Conservation (phyloP, 2,888 invertebrate species). For the Alcis repandata region DNA sequence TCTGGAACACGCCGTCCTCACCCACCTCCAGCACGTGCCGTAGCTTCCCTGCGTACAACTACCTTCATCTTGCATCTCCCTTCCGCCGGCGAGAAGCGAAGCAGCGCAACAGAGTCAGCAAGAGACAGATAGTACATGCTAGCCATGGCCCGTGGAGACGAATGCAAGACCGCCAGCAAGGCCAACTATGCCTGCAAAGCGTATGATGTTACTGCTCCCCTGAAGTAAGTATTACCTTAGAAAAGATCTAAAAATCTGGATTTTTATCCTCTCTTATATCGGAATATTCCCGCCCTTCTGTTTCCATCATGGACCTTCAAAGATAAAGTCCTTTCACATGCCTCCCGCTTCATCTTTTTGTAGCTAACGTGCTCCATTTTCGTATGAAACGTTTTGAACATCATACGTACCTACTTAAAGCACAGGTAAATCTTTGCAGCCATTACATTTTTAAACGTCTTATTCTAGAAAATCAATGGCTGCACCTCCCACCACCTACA, state of each 20-base stretch:
- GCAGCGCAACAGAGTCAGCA: slow-evolving; percentile 61
- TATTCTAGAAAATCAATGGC: slow-evolving; percentile 68
- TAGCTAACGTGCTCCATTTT: too few relatives aligned
- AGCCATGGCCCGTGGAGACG: slow-evolving; percentile 84
- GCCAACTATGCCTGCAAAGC: slow-evolving; percentile 79
- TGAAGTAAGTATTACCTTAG: slow-evolving; percentile 65
- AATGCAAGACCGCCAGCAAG: slow-evolving; percentile 78
- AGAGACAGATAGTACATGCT: slow-evolving; percentile 33
- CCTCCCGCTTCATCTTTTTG: too few relatives aligned
- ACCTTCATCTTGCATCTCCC: slow-evolving; percentile 62
- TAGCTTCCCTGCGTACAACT: slow-evolving; percentile 78
- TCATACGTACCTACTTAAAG: too few relatives aligned
- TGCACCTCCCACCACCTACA: slow-evolving; percentile 65
- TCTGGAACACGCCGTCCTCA: slow-evolving; percentile 93
- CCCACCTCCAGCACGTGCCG: slow-evolving; percentile 94
- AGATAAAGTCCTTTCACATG: too few relatives aligned
- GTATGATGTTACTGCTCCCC: slow-evolving; percentile 72
- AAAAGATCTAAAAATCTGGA: neutral
- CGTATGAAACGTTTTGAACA: too few relatives aligned
- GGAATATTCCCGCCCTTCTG: too few relatives aligned
- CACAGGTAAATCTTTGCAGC: neutral
- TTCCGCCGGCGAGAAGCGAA: slow-evolving; percentile 66
- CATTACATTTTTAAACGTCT: neutral
- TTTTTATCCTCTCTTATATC: too few relatives aligned
- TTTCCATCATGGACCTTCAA: too few relatives aligned